Percentiles rank a stretch among this genome's conserved stretches.
Evolutionary conservation across 2,797 vertebrate species (phyloP).

Genomic region (Phylloscopus collybita): DNA sequence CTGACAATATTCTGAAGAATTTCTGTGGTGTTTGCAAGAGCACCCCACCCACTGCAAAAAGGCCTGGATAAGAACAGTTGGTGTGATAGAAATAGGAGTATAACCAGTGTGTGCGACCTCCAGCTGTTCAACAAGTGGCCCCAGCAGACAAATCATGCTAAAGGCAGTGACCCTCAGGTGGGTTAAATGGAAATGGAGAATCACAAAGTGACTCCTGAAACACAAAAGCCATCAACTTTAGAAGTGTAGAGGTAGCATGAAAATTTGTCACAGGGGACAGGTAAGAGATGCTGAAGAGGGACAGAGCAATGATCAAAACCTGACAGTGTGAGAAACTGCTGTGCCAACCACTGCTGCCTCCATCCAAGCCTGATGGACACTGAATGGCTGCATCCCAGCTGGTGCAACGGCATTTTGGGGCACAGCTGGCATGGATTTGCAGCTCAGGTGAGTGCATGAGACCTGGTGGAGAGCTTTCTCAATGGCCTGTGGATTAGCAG

Average conservation of each 20-base stretch:
- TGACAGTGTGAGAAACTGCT: neutral
- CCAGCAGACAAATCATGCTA: neutral
- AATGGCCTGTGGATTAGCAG: neutral
- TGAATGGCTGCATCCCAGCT: fast-evolving
- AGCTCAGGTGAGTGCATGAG: neutral
- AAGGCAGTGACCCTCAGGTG: fast-evolving
- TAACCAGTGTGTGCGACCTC: neutral
- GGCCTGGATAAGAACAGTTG: neutral
- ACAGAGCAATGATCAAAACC: neutral
- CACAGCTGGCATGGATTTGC: neutral
- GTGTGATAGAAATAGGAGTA: neutral
- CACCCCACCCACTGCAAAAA: neutral
- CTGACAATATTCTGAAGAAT: neutral
- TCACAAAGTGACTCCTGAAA: neutral
- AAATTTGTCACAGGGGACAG: fast-evolving
- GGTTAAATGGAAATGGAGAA: neutral
- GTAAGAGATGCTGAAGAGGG: neutral
- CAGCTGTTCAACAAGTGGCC: neutral
- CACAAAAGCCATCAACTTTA: neutral
- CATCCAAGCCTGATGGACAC: neutral
- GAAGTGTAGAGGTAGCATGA: neutral
- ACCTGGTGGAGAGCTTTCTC: neutral
- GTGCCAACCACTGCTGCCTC: neutral
- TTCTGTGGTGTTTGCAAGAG: neutral
- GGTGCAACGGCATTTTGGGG: neutral